A percentile compares a stretch with the other conserved stretches of the same genome.
These are phyloP conservation scores for Chlorops oryzae DNA, from an alignment of 1,140 invertebrate genomes.

Conservation along the genomic window DNA sequence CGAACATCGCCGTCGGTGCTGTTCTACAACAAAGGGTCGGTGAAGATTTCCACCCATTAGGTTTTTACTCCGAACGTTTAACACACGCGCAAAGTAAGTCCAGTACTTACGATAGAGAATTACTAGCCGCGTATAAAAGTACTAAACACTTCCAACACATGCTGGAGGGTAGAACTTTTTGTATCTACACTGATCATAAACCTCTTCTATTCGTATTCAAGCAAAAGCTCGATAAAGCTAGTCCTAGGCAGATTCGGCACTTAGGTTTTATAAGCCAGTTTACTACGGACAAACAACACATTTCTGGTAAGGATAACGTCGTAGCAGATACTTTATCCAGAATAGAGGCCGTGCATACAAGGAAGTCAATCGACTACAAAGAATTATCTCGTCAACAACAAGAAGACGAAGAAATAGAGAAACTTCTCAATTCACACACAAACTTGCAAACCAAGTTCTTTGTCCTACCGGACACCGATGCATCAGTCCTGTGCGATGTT, in stretches of 20 bases:
- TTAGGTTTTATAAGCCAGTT: slow-evolving; percentile 40
- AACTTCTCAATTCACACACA: background rate
- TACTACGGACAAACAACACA: slow-evolving; percentile 38
- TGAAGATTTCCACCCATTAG: background rate
- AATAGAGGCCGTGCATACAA: too few species aligned
- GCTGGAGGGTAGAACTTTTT: slow-evolving; percentile 33
- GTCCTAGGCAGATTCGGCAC: slow-evolving; percentile 29
- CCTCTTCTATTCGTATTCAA: slow-evolving; percentile 38
- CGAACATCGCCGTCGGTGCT: too few species aligned
- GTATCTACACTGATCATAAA: slow-evolving; percentile 47
- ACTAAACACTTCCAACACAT: slow-evolving; percentile 35
- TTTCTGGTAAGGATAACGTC: slow-evolving; percentile 25
- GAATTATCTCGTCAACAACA: slow-evolving; percentile 15
- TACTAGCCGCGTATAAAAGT: slow-evolving; percentile 34
- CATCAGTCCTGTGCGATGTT: background rate
- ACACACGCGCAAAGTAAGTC: slow-evolving; percentile 19
- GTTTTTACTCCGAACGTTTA: background rate
- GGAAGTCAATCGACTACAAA: too few species aligned
- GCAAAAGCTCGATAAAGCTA: slow-evolving; percentile 11
- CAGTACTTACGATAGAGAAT: slow-evolving; percentile 41
- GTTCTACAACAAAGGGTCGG: background rate
- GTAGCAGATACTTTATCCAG: slow-evolving; percentile 30
- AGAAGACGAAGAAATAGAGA: slow-evolving; percentile 12
- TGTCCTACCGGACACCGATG: background rate
- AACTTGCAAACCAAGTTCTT: background rate